Evolutionary conservation across 2,113 vertebrate genomes (phyloP).

Genomic region (Neolamprologus sp.): DNA sequence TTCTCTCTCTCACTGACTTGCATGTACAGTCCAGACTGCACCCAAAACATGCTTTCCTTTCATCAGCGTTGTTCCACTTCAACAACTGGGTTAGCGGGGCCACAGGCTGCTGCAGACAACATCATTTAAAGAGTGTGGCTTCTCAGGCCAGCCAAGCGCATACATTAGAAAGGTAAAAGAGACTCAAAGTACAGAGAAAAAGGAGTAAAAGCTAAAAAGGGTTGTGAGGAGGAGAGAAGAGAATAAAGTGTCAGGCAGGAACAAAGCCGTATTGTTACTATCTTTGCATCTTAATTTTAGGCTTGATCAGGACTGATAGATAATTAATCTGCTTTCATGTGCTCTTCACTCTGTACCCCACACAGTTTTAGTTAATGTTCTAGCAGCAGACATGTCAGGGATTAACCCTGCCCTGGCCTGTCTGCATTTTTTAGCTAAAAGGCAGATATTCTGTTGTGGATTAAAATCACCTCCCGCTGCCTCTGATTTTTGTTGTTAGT

Average conservation of each 20-base stretch:
- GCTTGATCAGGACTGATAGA: not conserved
- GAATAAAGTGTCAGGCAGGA: not conserved
- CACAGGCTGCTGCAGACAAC: not conserved
- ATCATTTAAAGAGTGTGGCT: slow-evolving; percentile 26
- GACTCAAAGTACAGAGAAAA: not conserved
- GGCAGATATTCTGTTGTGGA: not conserved
- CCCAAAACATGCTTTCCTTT: not conserved
- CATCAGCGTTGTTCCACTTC: slow-evolving; percentile 24
- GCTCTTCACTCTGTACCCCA: not conserved
- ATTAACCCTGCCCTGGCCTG: slow-evolving; percentile 36
- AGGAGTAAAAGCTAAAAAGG: not conserved
- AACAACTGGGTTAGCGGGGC: slow-evolving; percentile 6
- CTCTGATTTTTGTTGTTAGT: not conserved
- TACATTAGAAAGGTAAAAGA: not conserved
- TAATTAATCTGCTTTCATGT: not conserved
- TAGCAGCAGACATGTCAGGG: slow-evolving; percentile 12
- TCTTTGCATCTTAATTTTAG: not conserved
- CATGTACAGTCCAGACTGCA: not conserved
- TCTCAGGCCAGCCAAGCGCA: not conserved
- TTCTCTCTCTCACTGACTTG: not conserved
- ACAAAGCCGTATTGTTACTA: not conserved
- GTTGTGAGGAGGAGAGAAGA: not conserved
- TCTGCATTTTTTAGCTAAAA: not conserved
- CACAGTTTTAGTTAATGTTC: not conserved
- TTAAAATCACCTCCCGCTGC: not conserved